Evolutionary conservation across 1,140 invertebrate species (phyloP), one percentile per base, ranked within the genome.

Genomic region (Achroia grisella): DNA sequence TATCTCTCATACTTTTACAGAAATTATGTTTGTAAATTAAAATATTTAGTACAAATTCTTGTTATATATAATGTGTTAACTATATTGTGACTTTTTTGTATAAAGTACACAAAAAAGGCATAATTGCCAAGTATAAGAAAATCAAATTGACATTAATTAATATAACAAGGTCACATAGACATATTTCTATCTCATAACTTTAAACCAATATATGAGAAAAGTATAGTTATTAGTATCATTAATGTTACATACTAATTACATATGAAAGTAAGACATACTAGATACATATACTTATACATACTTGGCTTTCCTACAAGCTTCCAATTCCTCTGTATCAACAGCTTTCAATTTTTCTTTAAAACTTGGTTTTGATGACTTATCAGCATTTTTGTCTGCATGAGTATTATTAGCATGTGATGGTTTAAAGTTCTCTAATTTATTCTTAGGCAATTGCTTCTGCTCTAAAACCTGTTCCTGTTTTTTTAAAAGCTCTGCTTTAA

Each of bases 391-490:
- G 5, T 45, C 60, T 61, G 56, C 54, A 50, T 58, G 49, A 44
- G 35, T 63, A 44, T 43, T 36, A 36, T 59, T 66, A 0, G 58
- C 27, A 13, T 31, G 15, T 6, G 51, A 27, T 23, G 65, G 66
- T 34, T 83, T 78, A 52, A 81, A 86, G 51, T 75, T 74, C 29
- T 73, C 62, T 40, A 88, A 50, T 43, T 80, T 84, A 69, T 88
- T 70, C 40, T 82, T 70, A 9, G 77, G 71, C 28, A 72, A 62
- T 42, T 61, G 64, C 81, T 91, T 94, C 2, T 89, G 89, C 60
- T 90, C 87, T 33, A 88, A 87, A 1, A 93, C 88, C 80, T 95
- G 93, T 64, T 91, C 88, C 76, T 94, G 91, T 71, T 95, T 95
- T 37, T 90, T 87, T 10, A 92, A 61, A 28, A 95, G 76, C 78